Evolutionary conservation across 2,797 vertebrate genomes (phyloP).

Genomic region (Toxotes lorentzi): DNA sequence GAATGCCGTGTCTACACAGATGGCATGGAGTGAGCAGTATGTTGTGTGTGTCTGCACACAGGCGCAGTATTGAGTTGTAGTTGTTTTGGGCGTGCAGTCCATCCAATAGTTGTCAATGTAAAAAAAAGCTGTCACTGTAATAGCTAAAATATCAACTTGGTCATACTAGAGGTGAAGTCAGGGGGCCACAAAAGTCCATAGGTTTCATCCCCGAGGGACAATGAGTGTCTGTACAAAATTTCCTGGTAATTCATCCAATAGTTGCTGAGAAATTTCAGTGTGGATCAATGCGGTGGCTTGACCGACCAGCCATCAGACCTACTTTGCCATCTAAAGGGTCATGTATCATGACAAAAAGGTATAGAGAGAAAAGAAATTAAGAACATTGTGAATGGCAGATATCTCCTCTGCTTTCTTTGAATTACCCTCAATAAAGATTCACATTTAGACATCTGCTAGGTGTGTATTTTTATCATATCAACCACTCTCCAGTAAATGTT

Average conservation of each 20-base stretch:
- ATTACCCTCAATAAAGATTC: conserved; percentile 1
- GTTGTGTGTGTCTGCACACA: too few relatives aligned
- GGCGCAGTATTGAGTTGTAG: too few relatives aligned
- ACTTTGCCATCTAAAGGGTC: neutral
- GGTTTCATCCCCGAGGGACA: neutral
- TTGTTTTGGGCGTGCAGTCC: too few relatives aligned
- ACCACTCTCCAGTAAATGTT: conserved; percentile 9
- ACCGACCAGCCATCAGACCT: neutral
- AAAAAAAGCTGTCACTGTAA: neutral
- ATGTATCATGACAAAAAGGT: neutral
- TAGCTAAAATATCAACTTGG: neutral
- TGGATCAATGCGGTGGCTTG: neutral
- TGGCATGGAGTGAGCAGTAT: neutral
- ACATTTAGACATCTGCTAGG: conserved; percentile 17
- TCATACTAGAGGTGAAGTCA: too few relatives aligned
- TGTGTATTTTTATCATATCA: conserved; percentile 29
- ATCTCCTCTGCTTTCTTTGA: neutral
- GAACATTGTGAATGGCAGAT: neutral
- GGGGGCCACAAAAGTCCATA: neutral
- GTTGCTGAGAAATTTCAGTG: neutral
- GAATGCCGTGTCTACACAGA: neutral
- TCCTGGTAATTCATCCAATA: neutral
- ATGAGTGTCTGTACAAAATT: neutral
- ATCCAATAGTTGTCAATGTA: neutral
- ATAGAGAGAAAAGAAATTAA: neutral